Percentiles rank a stretch among this genome's conserved stretches.
Conservation (phyloP, 2,797 vertebrate genomes). For the Natrix natrix region DNA sequence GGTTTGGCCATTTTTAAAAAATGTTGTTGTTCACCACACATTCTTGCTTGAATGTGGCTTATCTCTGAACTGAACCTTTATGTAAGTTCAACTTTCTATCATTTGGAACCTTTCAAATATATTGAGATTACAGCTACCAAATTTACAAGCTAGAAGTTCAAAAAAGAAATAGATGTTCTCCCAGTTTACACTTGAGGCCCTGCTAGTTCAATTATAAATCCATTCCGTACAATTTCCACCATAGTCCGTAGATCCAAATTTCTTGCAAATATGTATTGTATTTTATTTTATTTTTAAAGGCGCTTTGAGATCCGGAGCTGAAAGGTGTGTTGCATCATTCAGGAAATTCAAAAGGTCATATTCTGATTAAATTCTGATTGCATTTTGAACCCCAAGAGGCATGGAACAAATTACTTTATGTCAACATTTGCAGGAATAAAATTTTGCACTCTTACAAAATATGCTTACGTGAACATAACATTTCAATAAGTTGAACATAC, state of each 20-base stretch:
- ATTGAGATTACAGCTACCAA: not conserved
- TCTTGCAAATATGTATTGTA: not conserved
- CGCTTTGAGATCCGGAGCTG: not conserved
- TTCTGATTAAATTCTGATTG: conserved; percentile 22
- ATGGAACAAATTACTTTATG: not conserved
- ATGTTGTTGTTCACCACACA: conserved; percentile 22
- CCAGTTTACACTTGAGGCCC: not conserved
- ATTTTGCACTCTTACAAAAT: not conserved
- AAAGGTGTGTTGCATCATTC: not conserved
- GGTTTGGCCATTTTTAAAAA: conserved; percentile 37
- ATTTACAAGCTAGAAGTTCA: not conserved
- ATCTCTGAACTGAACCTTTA: conserved; percentile 44
- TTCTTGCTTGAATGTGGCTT: conserved; percentile 20
- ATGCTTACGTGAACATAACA: not conserved
- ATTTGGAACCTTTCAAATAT: not conserved
- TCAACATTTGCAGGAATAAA: not conserved
- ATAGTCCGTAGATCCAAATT: not conserved
- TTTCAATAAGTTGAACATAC: not conserved
- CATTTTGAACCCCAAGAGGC: not conserved
- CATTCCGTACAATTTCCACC: not conserved
- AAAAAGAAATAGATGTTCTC: not conserved
- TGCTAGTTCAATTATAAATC: not conserved
- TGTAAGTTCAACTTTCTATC: not conserved
- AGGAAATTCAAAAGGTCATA: conserved; percentile 24
- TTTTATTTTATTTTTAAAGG: not conserved